Base-by-base conservation (phyloP, 2,797 vertebrate genomes). In the Cuculus canorus region DNA sequence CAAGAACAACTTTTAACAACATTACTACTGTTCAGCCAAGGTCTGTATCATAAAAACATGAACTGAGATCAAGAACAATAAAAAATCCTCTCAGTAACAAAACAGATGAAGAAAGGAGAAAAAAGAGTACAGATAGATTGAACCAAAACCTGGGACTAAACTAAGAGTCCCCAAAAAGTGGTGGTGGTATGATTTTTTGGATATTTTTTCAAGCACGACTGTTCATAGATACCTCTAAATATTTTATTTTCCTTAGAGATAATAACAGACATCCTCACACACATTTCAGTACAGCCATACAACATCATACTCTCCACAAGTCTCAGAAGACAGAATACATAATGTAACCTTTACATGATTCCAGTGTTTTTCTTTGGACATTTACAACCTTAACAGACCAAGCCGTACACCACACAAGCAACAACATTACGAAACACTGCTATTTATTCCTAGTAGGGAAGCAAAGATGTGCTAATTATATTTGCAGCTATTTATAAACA, bases 141-240 rank as follows among this genome's bases (percentile, higher is more conserved):
- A 85, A 66, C 6, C 24, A 72, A 89, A 94, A 12, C 2, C 17
- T 61, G 25, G 4, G 61, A 33, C 12, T 41, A 53, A 56, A 41
- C 8, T 11, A 33, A 78, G 30, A 64, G 8, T 0, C 12, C 17
- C 13, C 5, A 43, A 78, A 73, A 71, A 4, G 21, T 8, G 9
- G 4, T 27, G 22, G 7, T 11, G 14, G 2, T 23, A 17, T 0
- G 1, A 2, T 52, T 27, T 28, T 52, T 52, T 52, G 15, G 25
- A 28, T 28, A 3, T 48, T 27, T 33, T 11, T 48, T 48, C 32
- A 57, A 53, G 32, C 76, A 69, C 24, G 8, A 52, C 5, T 71
- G 8, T 10, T 50, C 8, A 16, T 0, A 53, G 8, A 7, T 39
- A 16, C 7, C 13, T 35, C 19, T 43, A 41, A 61, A 2, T 24